Evolutionary conservation across 2,888 invertebrate genomes (phyloP).

Genomic region (Tortricodes alternella): DNA sequence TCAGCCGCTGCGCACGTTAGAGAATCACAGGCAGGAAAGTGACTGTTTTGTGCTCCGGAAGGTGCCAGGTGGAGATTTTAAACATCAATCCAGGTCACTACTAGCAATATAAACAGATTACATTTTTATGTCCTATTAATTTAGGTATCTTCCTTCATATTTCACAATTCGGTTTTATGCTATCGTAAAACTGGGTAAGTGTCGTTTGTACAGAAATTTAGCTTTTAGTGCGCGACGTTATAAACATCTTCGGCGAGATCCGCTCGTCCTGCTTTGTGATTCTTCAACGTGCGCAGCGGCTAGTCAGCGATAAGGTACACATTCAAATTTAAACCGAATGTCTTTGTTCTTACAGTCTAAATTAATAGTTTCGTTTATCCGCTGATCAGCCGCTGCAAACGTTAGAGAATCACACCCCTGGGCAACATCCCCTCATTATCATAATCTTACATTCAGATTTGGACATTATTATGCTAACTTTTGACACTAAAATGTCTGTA

Average conservation of each 20-base stretch:
- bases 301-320: too few relatives aligned
- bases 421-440: not conserved
- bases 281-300: too few relatives aligned
- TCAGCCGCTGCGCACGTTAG: too few relatives aligned
- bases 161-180: slow-evolving; percentile 22
- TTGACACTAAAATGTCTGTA: not conserved
- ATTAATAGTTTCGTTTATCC: too few relatives aligned
- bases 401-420: too few relatives aligned
- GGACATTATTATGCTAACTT: slow-evolving; percentile 1
- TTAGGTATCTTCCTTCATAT: slow-evolving; percentile 19
- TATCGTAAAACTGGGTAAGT: slow-evolving; percentile 22
- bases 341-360: too few relatives aligned
- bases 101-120: slow-evolving; percentile 15
- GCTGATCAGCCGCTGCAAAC: too few relatives aligned
- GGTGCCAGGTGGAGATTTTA: slow-evolving; percentile 43
- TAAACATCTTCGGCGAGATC: not conserved
- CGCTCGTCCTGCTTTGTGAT: not conserved
- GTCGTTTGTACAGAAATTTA: slow-evolving; percentile 10
- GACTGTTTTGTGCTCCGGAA: slow-evolving; percentile 50
- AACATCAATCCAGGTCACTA: slow-evolving; percentile 23
- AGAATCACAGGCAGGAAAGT: too few relatives aligned
- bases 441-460: slow-evolving; percentile 6
- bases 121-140: slow-evolving; percentile 26
- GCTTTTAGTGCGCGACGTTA: slow-evolving; percentile 11
- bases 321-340: too few relatives aligned